phyloP scores from a whole-genome alignment of 2,797 vertebrate species.

The Eremophila alpestris region DNA sequence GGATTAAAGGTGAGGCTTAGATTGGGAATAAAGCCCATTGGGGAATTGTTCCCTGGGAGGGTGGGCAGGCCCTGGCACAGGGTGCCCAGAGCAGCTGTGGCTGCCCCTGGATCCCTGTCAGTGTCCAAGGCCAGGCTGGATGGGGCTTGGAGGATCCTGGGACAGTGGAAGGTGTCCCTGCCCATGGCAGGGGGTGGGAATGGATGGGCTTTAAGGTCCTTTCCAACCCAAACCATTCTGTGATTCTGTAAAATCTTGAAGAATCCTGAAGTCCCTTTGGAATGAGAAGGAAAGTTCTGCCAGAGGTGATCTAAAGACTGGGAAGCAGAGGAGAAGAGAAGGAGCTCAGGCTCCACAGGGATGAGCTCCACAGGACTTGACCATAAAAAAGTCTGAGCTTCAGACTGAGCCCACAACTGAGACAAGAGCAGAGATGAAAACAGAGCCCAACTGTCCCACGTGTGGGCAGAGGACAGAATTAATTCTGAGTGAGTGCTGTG shows the following conservation, averaged over 20 bases:
- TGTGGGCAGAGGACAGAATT: not conserved
- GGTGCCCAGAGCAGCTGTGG: not conserved
- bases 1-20: not conserved
- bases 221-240: not conserved
- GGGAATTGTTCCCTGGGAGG: not conserved
- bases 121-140: not conserved
- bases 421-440: fast-evolving
- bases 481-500: not conserved
- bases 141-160: not conserved
- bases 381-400: not conserved
- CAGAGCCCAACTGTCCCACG: fast-evolving
- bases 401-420: not conserved
- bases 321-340: not conserved
- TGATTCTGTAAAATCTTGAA: not conserved
- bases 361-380: not conserved
- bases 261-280: not conserved
- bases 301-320: not conserved
- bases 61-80: not conserved
- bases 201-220: fast-evolving
- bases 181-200: fast-evolving
- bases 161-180: not conserved
- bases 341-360: not conserved
- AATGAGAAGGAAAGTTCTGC: not conserved
- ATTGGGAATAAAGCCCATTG: not conserved
- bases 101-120: not conserved